Conservation (phyloP, 2,797 vertebrate genomes). For the Eospalax fontanierii region DNA sequence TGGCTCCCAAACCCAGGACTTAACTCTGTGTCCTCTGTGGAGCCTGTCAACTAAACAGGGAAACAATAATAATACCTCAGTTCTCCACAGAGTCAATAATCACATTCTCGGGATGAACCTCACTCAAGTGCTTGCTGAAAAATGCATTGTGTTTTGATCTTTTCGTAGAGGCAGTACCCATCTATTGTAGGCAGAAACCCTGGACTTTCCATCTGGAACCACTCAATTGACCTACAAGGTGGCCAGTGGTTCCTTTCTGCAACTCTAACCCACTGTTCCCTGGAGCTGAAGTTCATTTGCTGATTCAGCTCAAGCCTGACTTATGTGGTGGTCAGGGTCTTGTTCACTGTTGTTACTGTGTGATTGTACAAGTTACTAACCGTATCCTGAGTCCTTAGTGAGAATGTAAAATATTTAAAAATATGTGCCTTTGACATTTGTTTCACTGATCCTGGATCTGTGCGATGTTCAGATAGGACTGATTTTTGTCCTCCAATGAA, state of each 20-base stretch:
- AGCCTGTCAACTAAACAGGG: background rate
- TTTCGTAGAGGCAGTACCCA: background rate
- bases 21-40: background rate
- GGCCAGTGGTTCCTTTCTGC: slow-evolving; percentile 15
- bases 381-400: background rate
- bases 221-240: background rate
- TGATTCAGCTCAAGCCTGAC: background rate
- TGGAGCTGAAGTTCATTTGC: background rate
- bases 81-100: background rate
- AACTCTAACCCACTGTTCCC: background rate
- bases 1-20: slow-evolving; percentile 3
- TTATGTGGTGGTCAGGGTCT: background rate
- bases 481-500: background rate
- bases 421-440: background rate
- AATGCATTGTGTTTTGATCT: background rate
- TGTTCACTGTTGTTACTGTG: background rate
- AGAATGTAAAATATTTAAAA: slow-evolving; percentile 44
- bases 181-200: slow-evolving; percentile 7
- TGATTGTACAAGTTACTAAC: background rate
- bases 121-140: background rate
- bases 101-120: background rate
- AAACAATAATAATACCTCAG: background rate
- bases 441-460: background rate
- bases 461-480: background rate
- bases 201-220: background rate